phyloP scores from a whole-genome alignment of 1,140 invertebrate genomes.

The Drosophila melanica region DNA sequence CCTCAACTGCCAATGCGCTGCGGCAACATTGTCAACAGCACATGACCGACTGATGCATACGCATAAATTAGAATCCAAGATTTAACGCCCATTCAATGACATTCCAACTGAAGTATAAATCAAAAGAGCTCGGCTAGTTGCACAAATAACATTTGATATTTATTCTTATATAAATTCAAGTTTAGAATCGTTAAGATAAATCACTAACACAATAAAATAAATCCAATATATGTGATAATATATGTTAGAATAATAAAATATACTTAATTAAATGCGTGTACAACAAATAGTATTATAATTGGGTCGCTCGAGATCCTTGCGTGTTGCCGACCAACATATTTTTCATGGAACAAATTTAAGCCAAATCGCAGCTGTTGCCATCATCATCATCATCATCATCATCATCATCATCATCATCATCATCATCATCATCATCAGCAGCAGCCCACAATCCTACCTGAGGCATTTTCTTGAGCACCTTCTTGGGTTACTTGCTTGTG shows the following conservation, averaged over 20 bases:
- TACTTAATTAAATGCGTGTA: no score
- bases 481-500: slow-evolving; percentile 11
- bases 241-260: no score
- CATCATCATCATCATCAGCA: slow-evolving; percentile 21
- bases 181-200: not conserved
- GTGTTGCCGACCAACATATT: slow-evolving; percentile 18
- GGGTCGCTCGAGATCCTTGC: not conserved
- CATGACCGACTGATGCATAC: slow-evolving; percentile 20
- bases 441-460: slow-evolving; percentile 15
- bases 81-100: slow-evolving; percentile 16
- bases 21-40: slow-evolving; percentile 25
- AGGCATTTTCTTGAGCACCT: slow-evolving; percentile 15
- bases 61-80: slow-evolving; percentile 55
- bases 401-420: slow-evolving; percentile 29
- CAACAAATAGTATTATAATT: not conserved
- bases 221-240: no score
- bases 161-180: no score
- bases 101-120: slow-evolving; percentile 14
- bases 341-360: slow-evolving; percentile 31
- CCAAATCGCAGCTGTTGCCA: slow-evolving; percentile 9
- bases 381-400: slow-evolving; percentile 25
- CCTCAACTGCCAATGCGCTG: not conserved
- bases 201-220: not conserved
- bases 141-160: not conserved
- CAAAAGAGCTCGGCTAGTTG: slow-evolving; percentile 14